These are phyloP conservation scores for Cyaniris semiargus DNA, from an alignment of 2,888 invertebrate species.

Conservation along the genomic window DNA sequence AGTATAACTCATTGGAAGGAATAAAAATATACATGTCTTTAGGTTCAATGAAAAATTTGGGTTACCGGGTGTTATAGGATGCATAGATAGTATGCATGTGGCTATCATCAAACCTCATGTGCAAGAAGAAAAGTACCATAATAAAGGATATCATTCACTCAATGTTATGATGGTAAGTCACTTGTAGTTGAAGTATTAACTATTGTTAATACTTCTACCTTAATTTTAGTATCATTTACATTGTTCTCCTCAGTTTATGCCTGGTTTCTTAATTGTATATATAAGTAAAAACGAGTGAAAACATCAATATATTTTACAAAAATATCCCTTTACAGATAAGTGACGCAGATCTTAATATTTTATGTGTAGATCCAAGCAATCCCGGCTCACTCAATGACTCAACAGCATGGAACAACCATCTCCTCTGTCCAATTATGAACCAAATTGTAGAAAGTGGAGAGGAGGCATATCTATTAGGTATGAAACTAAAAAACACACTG, in stretches of 20 bases:
- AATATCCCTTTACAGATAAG: neutral
- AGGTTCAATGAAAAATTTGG: neutral
- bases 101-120: neutral
- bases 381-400: neutral
- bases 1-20: neutral
- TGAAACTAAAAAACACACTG: neutral
- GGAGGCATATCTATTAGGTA: neutral
- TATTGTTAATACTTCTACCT: too few species aligned
- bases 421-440: neutral
- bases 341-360: neutral
- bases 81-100: neutral
- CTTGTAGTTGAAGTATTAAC: neutral
- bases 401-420: neutral
- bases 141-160: constrained; percentile 33
- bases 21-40: neutral
- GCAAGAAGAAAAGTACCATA: constrained; percentile 26
- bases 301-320: neutral
- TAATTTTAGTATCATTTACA: too few species aligned
- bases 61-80: neutral
- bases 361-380: neutral
- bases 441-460: neutral
- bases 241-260: too few species aligned
- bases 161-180: constrained; percentile 27
- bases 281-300: neutral
- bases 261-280: too few species aligned